Base-by-base conservation (phyloP, 1,140 invertebrate species). In the Caenorhabditis tropicalis region DNA sequence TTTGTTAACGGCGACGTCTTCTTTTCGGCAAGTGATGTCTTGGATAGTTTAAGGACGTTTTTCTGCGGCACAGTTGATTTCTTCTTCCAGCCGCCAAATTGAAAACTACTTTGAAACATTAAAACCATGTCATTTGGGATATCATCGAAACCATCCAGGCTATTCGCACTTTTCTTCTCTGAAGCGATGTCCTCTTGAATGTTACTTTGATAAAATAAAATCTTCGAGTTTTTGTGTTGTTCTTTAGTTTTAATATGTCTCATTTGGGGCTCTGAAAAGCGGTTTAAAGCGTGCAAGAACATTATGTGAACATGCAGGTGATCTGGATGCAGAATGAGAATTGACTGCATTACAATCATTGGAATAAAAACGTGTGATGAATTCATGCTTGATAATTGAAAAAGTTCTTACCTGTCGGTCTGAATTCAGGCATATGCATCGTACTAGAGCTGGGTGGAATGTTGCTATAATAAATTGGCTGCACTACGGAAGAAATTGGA, bases 401-500 rank as follows among this genome's bases (percentile, higher is more conserved):
- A 51, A 51, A 51, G 16, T 51, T n/a, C 56, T 36, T 43, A 74
- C 65, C 65, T 43, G 33, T 10, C 0, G 65, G 65, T 36, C 65
- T 12, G n/a, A 74, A 74, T n/a, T 74, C 65, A 3, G 65, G 65
- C 65, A 58, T 58, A n/a, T 58, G 56, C 56, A 43, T 74, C 19
- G 21, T 43, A 43, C 36, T 74, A 12, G 65, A 74, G 33, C 65
- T 74, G 12, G 33, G 65, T 31, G 19, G 36, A 24, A 74, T 43
- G 24, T 74, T 16, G 24, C 29, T 43, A n/a, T 74, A 74, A 43
- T 74, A 46, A 1, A 36, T n/a, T 9, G n/a, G 36, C 21, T 39
- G 65, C 6, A 74, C n/a, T 2, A 31, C 49, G 5, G 48, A 53
- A 27, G 31, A 9, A 21, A 74, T 33, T 51, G 46, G 51, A 43